Percentiles rank a stretch among this genome's conserved stretches.
Evolutionary conservation across 64 coral and sea anemone genomes (phyloP).

Genomic region (Cladopsammia gracilis): DNA sequence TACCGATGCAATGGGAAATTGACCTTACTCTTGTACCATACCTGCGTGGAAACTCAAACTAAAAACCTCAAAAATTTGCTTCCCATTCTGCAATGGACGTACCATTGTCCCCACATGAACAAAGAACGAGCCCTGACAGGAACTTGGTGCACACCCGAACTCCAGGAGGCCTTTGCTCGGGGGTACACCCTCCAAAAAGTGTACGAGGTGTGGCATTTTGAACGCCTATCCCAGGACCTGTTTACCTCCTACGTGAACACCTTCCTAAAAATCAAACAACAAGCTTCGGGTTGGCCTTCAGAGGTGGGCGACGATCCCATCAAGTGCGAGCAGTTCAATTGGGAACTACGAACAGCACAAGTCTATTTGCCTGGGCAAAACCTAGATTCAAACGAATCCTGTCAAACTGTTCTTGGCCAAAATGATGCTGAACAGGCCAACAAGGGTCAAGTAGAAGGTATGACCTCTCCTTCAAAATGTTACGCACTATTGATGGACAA

Average conservation of each 20-base stretch:
- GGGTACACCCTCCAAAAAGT: neutral
- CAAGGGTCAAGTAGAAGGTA: no score
- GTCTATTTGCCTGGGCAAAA: neutral
- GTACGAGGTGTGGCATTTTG: conserved; percentile 54
- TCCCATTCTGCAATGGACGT: neutral
- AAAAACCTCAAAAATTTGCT: no score
- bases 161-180: neutral
- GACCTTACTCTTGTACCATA: conserved; percentile 24
- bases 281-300: neutral
- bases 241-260: conserved; percentile 31
- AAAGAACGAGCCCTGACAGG: neutral
- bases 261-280: conserved; percentile 28
- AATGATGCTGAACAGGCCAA: conserved; percentile 12
- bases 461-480: no score
- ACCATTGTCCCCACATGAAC: neutral
- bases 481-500: no score
- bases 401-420: conserved; percentile 22
- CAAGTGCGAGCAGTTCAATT: neutral
- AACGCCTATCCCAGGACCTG: neutral
- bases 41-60: neutral
- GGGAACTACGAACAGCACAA: conserved; percentile 4
- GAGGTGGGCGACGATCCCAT: neutral
- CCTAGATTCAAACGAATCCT: conserved; percentile 9
- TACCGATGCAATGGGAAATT: conserved; percentile 32
- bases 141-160: neutral